phyloP scores from a whole-genome alignment of 2,113 vertebrate genomes.

The Laterallus jamaicensis region DNA sequence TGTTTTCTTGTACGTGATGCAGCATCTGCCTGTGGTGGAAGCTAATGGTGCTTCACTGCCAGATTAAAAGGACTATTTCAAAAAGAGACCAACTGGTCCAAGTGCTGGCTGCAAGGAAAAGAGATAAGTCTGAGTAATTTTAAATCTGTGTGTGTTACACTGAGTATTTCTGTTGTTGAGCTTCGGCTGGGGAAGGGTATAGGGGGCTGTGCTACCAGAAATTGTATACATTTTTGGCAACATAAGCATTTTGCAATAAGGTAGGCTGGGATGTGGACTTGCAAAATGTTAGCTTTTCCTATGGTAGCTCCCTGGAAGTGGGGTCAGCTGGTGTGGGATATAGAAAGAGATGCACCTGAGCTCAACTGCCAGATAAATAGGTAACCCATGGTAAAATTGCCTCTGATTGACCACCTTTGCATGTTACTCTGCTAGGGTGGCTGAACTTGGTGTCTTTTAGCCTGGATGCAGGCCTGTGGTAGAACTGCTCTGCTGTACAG shows the following conservation, averaged over 20 bases:
- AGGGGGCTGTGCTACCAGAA: background rate
- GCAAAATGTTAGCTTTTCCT: background rate
- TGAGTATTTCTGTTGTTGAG: background rate
- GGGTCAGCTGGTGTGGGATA: fast-evolving
- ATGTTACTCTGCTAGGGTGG: fast-evolving
- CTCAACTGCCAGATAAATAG: background rate
- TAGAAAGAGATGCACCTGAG: background rate
- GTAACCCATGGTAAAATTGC: background rate
- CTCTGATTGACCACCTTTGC: background rate
- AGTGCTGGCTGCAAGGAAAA: background rate
- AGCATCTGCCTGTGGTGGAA: background rate
- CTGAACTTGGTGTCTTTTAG: fast-evolving
- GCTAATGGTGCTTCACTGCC: background rate
- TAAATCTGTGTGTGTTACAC: fast-evolving
- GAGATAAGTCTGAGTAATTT: fast-evolving
- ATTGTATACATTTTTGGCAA: background rate
- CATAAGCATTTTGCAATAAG: fast-evolving
- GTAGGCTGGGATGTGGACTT: background rate
- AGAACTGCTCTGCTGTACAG: background rate
- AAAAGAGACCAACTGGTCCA: background rate
- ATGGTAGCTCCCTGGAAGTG: background rate
- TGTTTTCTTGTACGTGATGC: background rate
- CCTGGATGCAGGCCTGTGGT: background rate
- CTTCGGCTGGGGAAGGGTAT: background rate
- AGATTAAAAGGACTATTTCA: background rate